phyloP scores from a whole-genome alignment of 1,140 invertebrate species.

The Megalopta genalis region DNA sequence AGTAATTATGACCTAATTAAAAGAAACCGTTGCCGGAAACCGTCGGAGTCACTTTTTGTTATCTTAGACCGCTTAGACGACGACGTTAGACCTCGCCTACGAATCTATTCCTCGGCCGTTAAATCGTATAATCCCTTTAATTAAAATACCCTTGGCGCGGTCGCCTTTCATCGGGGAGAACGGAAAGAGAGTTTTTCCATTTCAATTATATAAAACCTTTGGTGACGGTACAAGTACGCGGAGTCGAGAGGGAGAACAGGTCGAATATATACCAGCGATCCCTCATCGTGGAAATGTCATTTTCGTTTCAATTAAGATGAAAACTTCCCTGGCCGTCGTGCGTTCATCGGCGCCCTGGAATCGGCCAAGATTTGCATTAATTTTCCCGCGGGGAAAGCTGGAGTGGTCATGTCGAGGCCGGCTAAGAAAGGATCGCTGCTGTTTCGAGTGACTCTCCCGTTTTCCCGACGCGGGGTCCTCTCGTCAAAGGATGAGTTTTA shows the following conservation, averaged over 20 bases:
- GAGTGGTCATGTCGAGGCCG: constrained; percentile 6
- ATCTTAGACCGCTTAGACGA: neutral
- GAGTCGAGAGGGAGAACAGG: neutral
- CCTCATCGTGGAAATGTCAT: neutral
- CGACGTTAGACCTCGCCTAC: neutral
- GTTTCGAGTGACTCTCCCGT: constrained; percentile 23
- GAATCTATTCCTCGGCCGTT: neutral
- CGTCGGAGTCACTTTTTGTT: neutral
- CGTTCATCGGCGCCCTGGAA: neutral
- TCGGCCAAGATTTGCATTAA: constrained; percentile 8
- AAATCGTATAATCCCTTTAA: constrained; percentile 13
- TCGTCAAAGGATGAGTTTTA: constrained; percentile 9
- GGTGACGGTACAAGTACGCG: neutral
- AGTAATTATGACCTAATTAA: too few relatives aligned
- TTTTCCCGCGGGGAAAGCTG: neutral
- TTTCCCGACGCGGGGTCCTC: neutral
- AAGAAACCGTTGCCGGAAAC: too few relatives aligned
- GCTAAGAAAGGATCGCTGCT: neutral
- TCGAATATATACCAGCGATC: neutral
- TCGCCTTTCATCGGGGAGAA: neutral
- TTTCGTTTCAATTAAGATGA: constrained; percentile 35
- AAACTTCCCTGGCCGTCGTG: neutral
- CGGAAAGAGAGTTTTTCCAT: constrained; percentile 17
- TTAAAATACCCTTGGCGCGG: constrained; percentile 12
- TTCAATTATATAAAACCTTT: constrained; percentile 35